Percentiles rank a stretch among this genome's conserved stretches.
Conservation (phyloP, 2,113 vertebrate species). For the Cynopterus brachyotis region DNA sequence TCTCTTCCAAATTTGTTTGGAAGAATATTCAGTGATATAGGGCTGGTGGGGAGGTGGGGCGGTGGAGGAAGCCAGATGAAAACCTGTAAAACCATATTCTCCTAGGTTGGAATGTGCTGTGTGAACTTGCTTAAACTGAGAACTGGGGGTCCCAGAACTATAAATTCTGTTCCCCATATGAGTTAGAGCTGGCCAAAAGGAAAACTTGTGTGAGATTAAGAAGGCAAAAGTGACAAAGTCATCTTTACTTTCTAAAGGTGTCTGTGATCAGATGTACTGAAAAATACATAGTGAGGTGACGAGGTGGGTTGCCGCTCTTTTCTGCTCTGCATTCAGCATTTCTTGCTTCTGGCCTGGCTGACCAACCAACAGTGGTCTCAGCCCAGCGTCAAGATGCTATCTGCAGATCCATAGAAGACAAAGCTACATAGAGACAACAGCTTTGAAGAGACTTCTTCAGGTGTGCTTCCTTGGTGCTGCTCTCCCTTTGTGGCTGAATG, state of each 20-base stretch:
- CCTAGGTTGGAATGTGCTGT: neutral
- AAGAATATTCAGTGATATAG: neutral
- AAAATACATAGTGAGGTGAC: neutral
- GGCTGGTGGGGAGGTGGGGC: too few relatives aligned
- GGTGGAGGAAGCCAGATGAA: neutral
- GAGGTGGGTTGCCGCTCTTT: neutral
- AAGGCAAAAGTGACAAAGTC: neutral
- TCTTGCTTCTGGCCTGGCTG: neutral
- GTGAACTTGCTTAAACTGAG: neutral
- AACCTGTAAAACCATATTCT: neutral
- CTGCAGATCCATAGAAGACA: neutral
- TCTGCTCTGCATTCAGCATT: neutral
- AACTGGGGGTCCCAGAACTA: neutral
- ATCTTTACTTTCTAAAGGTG: neutral
- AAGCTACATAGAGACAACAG: neutral
- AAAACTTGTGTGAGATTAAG: neutral
- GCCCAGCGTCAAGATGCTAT: rapidly evolving
- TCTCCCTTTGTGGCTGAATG: neutral
- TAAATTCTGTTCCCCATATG: neutral
- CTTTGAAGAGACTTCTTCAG: neutral
- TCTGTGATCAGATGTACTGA: neutral
- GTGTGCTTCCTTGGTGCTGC: neutral
- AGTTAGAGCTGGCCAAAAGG: neutral
- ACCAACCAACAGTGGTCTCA: neutral
- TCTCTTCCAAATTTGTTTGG: neutral